Percentiles rank a stretch among this genome's conserved stretches.
These are phyloP conservation scores for Onthophagus sagittarius DNA, from an alignment of 2,888 invertebrate genomes.

Conservation along the genomic window DNA sequence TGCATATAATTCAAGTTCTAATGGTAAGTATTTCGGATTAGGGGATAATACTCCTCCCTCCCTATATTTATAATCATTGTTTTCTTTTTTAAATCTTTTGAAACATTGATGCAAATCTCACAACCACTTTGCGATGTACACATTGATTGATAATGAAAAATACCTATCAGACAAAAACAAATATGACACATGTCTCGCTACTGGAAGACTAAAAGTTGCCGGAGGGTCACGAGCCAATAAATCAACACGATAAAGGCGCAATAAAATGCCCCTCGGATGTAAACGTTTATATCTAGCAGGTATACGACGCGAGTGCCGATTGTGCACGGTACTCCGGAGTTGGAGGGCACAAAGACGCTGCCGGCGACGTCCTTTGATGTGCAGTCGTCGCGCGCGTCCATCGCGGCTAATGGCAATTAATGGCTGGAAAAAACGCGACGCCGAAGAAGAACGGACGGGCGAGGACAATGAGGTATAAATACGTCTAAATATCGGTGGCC, in stretches of 20 bases:
- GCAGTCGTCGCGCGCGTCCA: constrained; percentile 3
- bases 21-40: too few species aligned
- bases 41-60: too few species aligned
- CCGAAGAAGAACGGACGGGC: neutral
- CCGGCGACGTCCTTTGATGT: constrained; percentile 6
- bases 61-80: too few species aligned
- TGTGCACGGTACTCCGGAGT: neutral
- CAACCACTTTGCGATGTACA: neutral
- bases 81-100: too few species aligned
- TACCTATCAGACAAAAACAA: neutral
- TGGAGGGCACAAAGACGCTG: neutral
- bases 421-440: constrained; percentile 5
- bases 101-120: neutral
- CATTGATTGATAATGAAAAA: neutral
- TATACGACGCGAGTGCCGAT: neutral
- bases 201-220: neutral
- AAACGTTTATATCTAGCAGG: constrained; percentile 3
- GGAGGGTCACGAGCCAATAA: neutral
- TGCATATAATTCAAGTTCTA: too few species aligned
- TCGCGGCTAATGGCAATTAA: constrained; percentile 7
- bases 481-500: constrained; percentile 11
- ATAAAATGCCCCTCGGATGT: constrained; percentile 4
- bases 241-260: constrained; percentile 8
- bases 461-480: constrained; percentile 8
- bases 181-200: neutral